phyloP scores from a whole-genome alignment of 2,797 vertebrate species.

The Anabacerthia variegaticeps region DNA sequence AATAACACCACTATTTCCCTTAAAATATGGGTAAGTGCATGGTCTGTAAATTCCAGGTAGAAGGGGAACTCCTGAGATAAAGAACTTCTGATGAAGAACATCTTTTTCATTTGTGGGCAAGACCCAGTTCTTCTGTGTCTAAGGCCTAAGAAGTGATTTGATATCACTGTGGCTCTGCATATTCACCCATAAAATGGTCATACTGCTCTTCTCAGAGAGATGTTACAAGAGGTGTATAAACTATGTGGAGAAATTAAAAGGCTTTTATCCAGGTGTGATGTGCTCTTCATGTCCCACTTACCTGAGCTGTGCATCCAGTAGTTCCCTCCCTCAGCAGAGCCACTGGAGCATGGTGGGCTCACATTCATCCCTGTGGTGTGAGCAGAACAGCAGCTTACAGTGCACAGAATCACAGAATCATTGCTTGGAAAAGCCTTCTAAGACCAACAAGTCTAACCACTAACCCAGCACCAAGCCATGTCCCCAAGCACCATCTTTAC shows the following conservation, averaged over 20 bases:
- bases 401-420: background rate
- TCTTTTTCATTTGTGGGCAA: background rate
- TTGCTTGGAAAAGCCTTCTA: background rate
- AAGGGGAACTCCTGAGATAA: background rate
- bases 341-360: rapidly evolving
- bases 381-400: background rate
- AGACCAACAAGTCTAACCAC: background rate
- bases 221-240: background rate
- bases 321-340: background rate
- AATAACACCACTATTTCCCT: background rate
- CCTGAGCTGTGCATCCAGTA: background rate
- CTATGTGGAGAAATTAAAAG: background rate
- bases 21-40: rapidly evolving
- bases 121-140: background rate
- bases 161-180: rapidly evolving
- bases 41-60: background rate
- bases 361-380: rapidly evolving
- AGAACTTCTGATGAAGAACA: background rate
- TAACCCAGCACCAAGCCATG: background rate
- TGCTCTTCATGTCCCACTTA: rapidly evolving
- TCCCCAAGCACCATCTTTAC: too few species aligned
- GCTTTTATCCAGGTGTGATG: background rate
- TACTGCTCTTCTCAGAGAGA: background rate
- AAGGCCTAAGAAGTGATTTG: background rate
- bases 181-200: background rate